These are phyloP conservation scores for Colletes gigas DNA, from an alignment of 1,140 invertebrate genomes.

Conservation along the genomic window DNA sequence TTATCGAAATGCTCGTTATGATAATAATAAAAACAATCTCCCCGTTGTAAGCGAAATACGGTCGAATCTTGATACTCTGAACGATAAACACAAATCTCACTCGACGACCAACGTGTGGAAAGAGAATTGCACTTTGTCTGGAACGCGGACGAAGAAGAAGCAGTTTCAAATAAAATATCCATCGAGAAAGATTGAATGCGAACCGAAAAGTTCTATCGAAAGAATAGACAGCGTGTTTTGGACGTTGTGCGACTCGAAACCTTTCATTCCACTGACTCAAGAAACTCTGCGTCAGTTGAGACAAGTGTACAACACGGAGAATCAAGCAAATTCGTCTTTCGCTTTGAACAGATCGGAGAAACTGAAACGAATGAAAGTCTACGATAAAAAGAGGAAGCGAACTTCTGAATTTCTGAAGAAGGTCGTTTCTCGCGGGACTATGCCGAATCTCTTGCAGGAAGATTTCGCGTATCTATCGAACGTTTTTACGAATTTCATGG, in stretches of 20 bases:
- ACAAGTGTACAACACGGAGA: slow-evolving; percentile 21
- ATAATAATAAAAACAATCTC: slow-evolving; percentile 7
- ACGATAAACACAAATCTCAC: not conserved
- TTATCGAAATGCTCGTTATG: not conserved
- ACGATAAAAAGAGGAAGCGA: slow-evolving; percentile 48
- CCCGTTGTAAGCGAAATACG: slow-evolving; percentile 26
- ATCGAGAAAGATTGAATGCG: not conserved
- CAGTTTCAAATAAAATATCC: not conserved
- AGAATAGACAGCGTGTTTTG: slow-evolving; percentile 15
- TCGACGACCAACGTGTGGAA: not conserved
- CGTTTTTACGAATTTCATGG: not conserved
- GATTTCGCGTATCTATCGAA: too few relatives aligned
- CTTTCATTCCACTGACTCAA: slow-evolving; percentile 50
- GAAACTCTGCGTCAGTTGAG: slow-evolving; percentile 38
- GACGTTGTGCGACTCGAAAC: slow-evolving; percentile 51
- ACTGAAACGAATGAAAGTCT: slow-evolving; percentile 52
- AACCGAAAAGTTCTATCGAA: not conserved
- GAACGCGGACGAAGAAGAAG: not conserved
- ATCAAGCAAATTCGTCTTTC: not conserved
- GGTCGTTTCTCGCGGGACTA: not conserved
- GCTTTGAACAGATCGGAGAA: slow-evolving; percentile 23
- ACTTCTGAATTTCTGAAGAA: not conserved
- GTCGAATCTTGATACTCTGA: slow-evolving; percentile 40
- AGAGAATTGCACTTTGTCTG: not conserved
- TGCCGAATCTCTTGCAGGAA: not conserved